Conservation (phyloP, 2,888 invertebrate genomes). For the Hydrotaea cyrtoneurina region DNA sequence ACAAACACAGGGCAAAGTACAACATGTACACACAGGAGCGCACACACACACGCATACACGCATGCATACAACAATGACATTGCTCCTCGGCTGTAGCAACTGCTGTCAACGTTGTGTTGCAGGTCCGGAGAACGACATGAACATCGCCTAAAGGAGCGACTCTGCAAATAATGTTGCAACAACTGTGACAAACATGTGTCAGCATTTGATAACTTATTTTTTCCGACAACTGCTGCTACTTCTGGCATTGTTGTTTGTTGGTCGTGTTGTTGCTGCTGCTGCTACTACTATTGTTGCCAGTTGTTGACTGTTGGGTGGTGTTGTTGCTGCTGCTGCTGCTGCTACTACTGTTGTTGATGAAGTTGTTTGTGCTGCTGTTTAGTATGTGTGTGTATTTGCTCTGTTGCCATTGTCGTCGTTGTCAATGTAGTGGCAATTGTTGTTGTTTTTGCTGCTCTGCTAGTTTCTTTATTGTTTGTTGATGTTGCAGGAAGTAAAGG, state of each 20-base stretch:
- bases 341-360: background rate
- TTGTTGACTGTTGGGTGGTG: background rate
- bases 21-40: background rate
- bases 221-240: background rate
- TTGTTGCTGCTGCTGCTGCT: background rate
- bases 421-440: background rate
- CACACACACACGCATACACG: background rate
- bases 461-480: background rate
- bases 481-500: conserved; percentile 26
- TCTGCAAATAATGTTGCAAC: conserved; percentile 29
- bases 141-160: conserved; percentile 7
- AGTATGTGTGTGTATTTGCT: background rate
- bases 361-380: conserved; percentile 3
- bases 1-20: background rate
- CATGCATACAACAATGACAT: conserved; percentile 10
- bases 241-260: background rate
- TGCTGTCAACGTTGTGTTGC: background rate
- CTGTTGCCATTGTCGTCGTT: background rate
- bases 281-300: background rate
- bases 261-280: background rate
- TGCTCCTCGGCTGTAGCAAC: background rate
- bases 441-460: background rate
- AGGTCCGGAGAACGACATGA: background rate
- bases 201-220: conserved; percentile 44
- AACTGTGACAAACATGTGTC: conserved; percentile 42